Evolutionary conservation across 1,140 invertebrate genomes (phyloP).

Genomic region (Zaprionus inermis): DNA sequence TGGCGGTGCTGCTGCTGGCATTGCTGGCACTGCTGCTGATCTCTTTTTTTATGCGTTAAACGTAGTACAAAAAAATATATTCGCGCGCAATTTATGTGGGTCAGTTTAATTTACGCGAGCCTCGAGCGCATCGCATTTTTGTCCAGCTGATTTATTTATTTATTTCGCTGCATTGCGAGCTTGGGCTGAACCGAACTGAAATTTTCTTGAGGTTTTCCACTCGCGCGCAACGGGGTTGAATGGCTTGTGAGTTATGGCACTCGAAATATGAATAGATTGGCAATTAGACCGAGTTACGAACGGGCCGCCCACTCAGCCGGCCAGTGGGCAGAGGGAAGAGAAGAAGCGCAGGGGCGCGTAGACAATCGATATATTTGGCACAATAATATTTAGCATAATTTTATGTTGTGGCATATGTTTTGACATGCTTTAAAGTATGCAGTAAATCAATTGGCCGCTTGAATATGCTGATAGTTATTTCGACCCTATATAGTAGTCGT

Average conservation of each 20-base stretch:
- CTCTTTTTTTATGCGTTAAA: slow-evolving; percentile 70
- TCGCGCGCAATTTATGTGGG: slow-evolving; percentile 71
- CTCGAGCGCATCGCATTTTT: slow-evolving; percentile 36
- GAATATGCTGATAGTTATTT: too few relatives aligned
- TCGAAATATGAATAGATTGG: slow-evolving; percentile 58
- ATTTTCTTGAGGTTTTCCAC: slow-evolving; percentile 53
- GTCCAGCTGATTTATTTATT: slow-evolving; percentile 66
- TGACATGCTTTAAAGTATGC: not conserved
- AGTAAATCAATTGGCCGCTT: not conserved
- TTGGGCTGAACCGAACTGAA: slow-evolving; percentile 12
- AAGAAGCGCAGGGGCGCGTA: too few relatives aligned
- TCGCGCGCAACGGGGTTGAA: slow-evolving; percentile 49
- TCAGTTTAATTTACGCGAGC: slow-evolving; percentile 79
- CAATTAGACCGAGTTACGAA: slow-evolving; percentile 66
- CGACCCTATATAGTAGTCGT: not conserved
- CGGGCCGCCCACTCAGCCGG: slow-evolving; percentile 8
- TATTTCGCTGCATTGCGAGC: slow-evolving; percentile 32
- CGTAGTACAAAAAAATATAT: slow-evolving; percentile 59
- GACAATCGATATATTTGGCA: not conserved
- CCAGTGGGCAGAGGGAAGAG: not conserved
- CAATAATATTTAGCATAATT: not conserved
- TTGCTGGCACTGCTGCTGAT: slow-evolving; percentile 16
- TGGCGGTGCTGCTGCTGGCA: not conserved
- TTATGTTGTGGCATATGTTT: not conserved
- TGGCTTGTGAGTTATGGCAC: slow-evolving; percentile 63